A percentile compares a stretch with the other conserved stretches of the same genome.
Evolutionary conservation across 2,113 vertebrate genomes (phyloP).

Genomic region (Cichladusa arquata): DNA sequence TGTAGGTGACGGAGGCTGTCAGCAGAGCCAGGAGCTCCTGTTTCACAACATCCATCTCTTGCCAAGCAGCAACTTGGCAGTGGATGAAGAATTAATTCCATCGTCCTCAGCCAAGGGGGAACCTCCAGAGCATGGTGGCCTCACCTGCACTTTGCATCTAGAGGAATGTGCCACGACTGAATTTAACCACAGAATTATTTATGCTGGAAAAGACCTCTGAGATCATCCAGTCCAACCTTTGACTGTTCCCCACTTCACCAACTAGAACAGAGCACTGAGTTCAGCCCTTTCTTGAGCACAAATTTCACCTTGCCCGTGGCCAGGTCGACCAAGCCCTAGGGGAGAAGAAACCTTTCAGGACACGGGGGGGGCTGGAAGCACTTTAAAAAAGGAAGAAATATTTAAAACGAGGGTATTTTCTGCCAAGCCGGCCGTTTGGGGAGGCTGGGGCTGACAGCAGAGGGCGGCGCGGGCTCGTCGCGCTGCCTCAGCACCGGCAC

Average conservation of each 20-base stretch:
- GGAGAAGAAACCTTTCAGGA: not conserved
- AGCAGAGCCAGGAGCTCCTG: slow-evolving; percentile 29
- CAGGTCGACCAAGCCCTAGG: rapidly evolving
- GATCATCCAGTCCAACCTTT: not conserved
- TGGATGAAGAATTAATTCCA: not conserved
- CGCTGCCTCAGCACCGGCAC: not conserved
- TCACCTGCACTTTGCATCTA: slow-evolving; percentile 90
- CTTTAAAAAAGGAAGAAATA: not conserved
- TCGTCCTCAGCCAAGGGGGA: not conserved
- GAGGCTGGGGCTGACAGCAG: not conserved
- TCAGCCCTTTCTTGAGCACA: not conserved
- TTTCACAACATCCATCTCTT: slow-evolving; percentile 65
- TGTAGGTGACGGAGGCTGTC: not conserved
- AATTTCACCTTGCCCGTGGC: not conserved
- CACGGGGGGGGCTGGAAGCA: rapidly evolving
- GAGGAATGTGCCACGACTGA: slow-evolving; percentile 76
- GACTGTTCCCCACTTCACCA: not conserved
- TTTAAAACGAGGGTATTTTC: not conserved
- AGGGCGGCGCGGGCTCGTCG: not conserved
- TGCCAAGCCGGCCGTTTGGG: not conserved
- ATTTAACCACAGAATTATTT: not conserved
- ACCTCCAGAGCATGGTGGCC: not conserved
- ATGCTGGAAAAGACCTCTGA: not conserved
- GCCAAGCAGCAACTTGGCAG: slow-evolving; percentile 8
- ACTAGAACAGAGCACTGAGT: not conserved